Base-by-base conservation (phyloP, 2,797 vertebrate species). In the Cuculus canorus region DNA sequence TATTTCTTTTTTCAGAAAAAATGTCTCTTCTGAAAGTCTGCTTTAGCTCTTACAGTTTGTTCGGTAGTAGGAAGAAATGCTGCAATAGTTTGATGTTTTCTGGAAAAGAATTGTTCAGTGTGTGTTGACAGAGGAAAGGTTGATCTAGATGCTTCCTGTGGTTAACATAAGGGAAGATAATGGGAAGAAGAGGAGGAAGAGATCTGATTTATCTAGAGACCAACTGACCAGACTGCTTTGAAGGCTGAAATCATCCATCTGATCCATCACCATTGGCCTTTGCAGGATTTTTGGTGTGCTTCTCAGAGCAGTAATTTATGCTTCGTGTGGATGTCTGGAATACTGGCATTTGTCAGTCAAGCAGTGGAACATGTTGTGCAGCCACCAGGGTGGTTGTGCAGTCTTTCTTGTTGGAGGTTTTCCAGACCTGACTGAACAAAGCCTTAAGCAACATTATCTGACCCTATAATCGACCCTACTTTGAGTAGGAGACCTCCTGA, bases 381-480 rank as follows among this genome's bases (percentile, higher is more conserved):
- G 5, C 50, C 25, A 33, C 47, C 5, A 13, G 22, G 18, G 32
- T 75, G 48, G 32, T 47, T 86, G 28, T 90, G 27, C 43, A 25
- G 47, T 54, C 33, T 69, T 72, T 90, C 37, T 72, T 88, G 37
- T 66, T 73, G 7, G n/a, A 48, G 39, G 7, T 60, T 82, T 91
- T 85, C 60, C 17, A 60, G n/a, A 35, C 13, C 7, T 56, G 30
- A 45, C n/a, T 56, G 60, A 79, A 16, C 79, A 59, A 86, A 91
- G 16, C 24, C 47, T 69, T 82, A 43, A 82, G 68, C 61, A 82
- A 35, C 30, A 11, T 60, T 13, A 56, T 86, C 45, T 50, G 28
- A 68, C 45, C 28, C 50, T 21, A 15, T 73, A 54, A 70, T 64
- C 0, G 0, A 73, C n/a, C 9, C 12, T 43, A 0, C 21, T 79